Conservation (phyloP, 2,888 invertebrate genomes). For the Tetropium fuscum region DNA sequence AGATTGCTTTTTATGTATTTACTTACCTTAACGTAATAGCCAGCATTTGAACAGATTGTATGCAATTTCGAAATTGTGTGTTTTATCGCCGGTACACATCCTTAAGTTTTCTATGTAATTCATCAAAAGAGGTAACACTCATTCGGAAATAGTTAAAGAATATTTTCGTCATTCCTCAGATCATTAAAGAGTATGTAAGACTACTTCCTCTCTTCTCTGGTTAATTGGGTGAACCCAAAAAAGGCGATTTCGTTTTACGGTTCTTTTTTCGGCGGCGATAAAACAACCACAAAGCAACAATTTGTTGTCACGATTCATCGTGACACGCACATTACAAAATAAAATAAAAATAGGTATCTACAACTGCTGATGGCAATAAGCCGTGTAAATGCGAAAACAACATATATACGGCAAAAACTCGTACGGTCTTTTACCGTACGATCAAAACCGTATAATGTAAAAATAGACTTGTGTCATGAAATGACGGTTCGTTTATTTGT, state of each 20-base stretch:
- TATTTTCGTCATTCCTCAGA: constrained; percentile 27
- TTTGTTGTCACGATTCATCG: too few species aligned
- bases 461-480: too few species aligned
- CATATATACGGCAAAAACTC: too few species aligned
- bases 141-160: constrained; percentile 26
- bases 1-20: not conserved
- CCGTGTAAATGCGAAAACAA: not conserved
- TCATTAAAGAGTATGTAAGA: constrained; percentile 29
- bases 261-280: too few species aligned
- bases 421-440: too few species aligned
- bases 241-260: constrained; percentile 17
- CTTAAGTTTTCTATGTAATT: constrained; percentile 16
- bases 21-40: constrained; percentile 24
- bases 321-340: not conserved
- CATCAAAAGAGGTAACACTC: constrained; percentile 13
- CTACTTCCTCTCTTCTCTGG: too few species aligned
- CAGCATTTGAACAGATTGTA: constrained; percentile 25
- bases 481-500: too few species aligned
- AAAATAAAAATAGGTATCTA: constrained; percentile 10
- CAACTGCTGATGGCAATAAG: not conserved
- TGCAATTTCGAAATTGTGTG: constrained; percentile 18
- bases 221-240: constrained; percentile 21
- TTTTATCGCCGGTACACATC: constrained; percentile 15
- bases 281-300: too few species aligned
- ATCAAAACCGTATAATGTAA: too few species aligned